phyloP scores from a whole-genome alignment of 2,888 invertebrate genomes.

The Limenitis camilla region DNA sequence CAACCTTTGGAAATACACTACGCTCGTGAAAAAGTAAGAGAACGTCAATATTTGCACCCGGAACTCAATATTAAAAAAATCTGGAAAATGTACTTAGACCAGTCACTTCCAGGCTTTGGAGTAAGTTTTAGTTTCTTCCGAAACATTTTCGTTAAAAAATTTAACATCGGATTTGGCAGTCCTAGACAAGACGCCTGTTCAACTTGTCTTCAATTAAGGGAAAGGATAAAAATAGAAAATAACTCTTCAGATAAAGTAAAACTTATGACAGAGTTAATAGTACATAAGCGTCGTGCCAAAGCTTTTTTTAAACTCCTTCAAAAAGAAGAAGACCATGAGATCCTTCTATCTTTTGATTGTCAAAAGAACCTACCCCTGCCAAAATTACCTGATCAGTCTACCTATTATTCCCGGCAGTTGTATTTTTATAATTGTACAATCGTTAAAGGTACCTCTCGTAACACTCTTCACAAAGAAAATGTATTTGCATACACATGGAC shows the following conservation, averaged over 20 bases:
- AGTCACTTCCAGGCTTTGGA: slow-evolving; percentile 7
- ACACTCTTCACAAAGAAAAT: neutral
- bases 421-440: slow-evolving; percentile 2
- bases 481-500: slow-evolving; percentile 5
- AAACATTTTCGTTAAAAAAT: slow-evolving; percentile 4
- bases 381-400: neutral
- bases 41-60: neutral
- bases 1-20: neutral
- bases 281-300: neutral
- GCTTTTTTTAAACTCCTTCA: neutral
- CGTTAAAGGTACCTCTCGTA: neutral
- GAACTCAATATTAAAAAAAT: neutral
- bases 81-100: slow-evolving; percentile 5
- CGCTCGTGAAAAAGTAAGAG: neutral
- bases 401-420: neutral
- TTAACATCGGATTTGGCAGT: slow-evolving; percentile 12
- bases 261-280: neutral
- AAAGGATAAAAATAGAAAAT: neutral
- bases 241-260: neutral
- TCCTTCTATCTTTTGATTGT: neutral
- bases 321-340: neutral
- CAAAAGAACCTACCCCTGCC: neutral
- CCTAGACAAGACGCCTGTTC: slow-evolving; percentile 11
- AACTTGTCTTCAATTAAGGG: slow-evolving; percentile 7
- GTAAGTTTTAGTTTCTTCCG: neutral